Base-by-base conservation (phyloP, 2,797 vertebrate species). In the Acrossocheilus fasciatus region DNA sequence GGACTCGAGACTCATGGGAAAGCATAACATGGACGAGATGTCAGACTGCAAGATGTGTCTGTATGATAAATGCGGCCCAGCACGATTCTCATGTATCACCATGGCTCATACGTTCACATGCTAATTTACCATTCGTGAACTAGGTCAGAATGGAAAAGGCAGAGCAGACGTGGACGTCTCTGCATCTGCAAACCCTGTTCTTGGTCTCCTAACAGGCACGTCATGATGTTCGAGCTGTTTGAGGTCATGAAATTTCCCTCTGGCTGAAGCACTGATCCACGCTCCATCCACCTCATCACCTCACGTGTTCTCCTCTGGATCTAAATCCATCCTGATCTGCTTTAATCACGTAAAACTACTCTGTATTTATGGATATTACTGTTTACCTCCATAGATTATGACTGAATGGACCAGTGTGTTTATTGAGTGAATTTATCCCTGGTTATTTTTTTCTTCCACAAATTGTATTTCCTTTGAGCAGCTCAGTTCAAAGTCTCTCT, bases 401-500 rank as follows among this genome's bases (percentile, higher is more conserved):
- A 83, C 36, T 59, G 69, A 88, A 80, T 80, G 81, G 72, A 86
- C 59, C 75, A 73, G 64, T 54, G 62, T 78, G 75, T 86, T 88
- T 73, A 85, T 72, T 76, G 68, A 82, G 73, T 82, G 78, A 54
- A 39, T 66, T 77, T 85, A 30, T 87, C 72, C 66, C 39, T 50
- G 11, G 23, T 52, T 81, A 10, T 79, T 50, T 73, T 45, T 36
- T 81, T 50, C 69, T 73, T 73, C n/a, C 43, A 50, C 41, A 86
- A 83, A 47, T 83, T 64, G 4, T 74, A 47, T 86, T 86, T 88
- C 82, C 81, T 83, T 86, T 86, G 62, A 83, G 76, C 86, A 64
- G 84, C 52, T 87, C 77, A 82, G 84, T 89, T 89, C 84, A 84
- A 86, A 86, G 82, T 68, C 88, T 85, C 78, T 86, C 84, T 85